A percentile compares a stretch with the other conserved stretches of the same genome.
phyloP scores from a whole-genome alignment of 2,113 vertebrate genomes.

The Pachycephala philippinensis region DNA sequence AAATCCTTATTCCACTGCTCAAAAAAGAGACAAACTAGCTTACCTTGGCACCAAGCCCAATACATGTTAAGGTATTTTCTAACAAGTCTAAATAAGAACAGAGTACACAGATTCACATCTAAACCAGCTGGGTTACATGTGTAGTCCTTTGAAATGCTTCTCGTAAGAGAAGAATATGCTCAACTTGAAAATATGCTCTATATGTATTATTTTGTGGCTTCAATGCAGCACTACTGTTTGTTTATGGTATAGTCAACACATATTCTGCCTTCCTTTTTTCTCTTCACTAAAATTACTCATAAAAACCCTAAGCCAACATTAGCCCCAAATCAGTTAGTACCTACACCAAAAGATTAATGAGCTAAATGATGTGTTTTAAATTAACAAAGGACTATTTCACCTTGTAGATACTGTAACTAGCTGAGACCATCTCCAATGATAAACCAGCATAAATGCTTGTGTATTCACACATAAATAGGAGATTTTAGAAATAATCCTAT shows the following conservation, averaged over 20 bases:
- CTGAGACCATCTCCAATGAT: neutral
- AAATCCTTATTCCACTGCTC: neutral
- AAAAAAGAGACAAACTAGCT: neutral
- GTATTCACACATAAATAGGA: neutral
- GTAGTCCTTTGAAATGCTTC: neutral
- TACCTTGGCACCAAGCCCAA: neutral
- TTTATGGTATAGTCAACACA: neutral
- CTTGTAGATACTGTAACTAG: neutral
- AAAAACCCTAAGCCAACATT: neutral
- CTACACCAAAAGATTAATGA: neutral
- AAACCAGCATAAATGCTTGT: neutral
- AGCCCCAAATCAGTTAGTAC: neutral
- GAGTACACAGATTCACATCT: neutral
- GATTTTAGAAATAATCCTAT: neutral
- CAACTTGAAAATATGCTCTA: neutral
- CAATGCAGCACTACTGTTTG: neutral
- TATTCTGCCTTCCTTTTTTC: neutral
- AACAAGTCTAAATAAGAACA: neutral
- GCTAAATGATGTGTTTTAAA: neutral
- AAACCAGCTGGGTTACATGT: neutral
- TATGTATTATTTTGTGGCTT: neutral
- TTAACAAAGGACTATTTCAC: neutral
- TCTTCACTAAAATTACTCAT: neutral
- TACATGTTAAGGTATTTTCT: neutral
- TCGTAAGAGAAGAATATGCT: neutral